Evolutionary conservation across 2,113 vertebrate genomes (phyloP).

Genomic region (Pteruthius melanotis): DNA sequence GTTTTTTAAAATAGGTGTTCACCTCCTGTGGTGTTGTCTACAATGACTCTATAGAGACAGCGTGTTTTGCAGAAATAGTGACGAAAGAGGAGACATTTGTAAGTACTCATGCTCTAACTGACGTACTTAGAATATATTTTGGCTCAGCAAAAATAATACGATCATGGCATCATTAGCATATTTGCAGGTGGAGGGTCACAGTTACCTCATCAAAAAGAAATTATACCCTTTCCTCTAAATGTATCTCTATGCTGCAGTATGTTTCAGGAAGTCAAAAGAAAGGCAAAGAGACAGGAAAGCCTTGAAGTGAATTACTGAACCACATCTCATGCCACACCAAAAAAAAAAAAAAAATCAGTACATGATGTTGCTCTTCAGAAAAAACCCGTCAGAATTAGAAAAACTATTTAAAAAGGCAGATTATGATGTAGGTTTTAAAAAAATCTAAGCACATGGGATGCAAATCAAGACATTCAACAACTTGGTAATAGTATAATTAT

Average conservation of each 20-base stretch:
- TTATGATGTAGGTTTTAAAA: background rate
- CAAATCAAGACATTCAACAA: background rate
- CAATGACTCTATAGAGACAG: background rate
- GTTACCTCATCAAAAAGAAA: background rate
- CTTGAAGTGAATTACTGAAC: background rate
- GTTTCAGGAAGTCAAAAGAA: background rate
- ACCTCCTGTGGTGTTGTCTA: background rate
- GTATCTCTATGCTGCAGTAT: background rate
- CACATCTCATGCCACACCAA: background rate
- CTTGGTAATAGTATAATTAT: background rate
- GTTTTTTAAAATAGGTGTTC: background rate
- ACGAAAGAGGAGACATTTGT: background rate
- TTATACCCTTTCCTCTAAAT: background rate
- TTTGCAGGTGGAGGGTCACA: background rate
- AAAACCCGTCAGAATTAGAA: background rate
- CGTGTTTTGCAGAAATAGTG: background rate
- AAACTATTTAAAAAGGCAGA: background rate
- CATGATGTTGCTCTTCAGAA: background rate
- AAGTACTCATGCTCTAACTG: background rate
- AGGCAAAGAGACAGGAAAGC: background rate
- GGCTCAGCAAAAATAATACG: background rate
- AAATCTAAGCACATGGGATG: background rate
- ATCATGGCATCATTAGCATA: background rate
- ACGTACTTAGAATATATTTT: background rate
- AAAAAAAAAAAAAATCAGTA: background rate